Evolutionary conservation across 1,140 invertebrate genomes (phyloP), one percentile per base, ranked within the genome.

Genomic region (Megathymus violae): DNA sequence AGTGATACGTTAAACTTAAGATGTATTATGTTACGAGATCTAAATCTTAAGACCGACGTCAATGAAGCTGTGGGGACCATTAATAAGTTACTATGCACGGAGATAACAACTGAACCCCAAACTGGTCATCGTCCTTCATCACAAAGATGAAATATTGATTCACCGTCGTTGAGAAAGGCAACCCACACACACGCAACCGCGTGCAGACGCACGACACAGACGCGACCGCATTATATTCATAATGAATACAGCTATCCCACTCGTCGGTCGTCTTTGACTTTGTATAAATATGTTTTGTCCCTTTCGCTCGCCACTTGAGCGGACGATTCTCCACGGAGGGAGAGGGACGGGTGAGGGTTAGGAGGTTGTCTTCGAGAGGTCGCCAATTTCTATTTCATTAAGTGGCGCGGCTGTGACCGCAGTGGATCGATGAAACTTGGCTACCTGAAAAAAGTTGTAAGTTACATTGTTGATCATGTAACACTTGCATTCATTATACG

Each of bases 371-470:
- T 90, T 90, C 80, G 83, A 84, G 84, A 84, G 83, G 86, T 85
- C 85, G 87, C 79, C 83, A 83, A 90, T 90, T 90, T 90, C 88
- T 88, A 88, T 90, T 90, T 88, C 88, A 88, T 90, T 90, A 88
- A 87, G 85, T 88, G 83, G 76, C 80, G 83, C 78, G 80, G 56
- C 71, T 82, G 73, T 74, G 78, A 85, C 88, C 88, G 76, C 88
- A 83, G 66, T 61, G 84, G 82, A 85, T 90, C 88, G 84, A 87
- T 88, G 74, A 44, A 58, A 74, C 66, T 76, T 78, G 70, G 77
- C 61, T 76, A 82, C 76, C 74, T 76, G 75, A 78, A 86, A 86
- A 83, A 82, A 72, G 44, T 41, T 48, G 40, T 31, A 43, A 27
- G 52, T 36, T 43, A 25, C 36, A 62, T 31, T 47, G 9, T 61